Percentiles rank a stretch among this genome's conserved stretches.
Evolutionary conservation across 1,140 invertebrate species (phyloP).

Genomic region (Proctacanthus coquilletti): DNA sequence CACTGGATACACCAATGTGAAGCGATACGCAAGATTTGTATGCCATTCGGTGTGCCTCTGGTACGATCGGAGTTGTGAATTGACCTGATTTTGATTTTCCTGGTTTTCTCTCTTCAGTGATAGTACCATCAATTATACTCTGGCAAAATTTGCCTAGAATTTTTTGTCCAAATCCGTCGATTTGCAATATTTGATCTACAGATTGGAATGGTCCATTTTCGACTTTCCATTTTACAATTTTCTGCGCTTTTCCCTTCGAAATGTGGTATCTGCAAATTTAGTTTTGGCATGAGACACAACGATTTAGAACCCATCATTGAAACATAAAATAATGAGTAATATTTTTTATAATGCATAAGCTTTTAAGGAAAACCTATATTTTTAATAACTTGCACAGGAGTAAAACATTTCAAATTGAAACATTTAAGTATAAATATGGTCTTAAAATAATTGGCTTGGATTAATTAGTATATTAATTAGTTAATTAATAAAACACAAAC

Average conservation of each 20-base stretch:
- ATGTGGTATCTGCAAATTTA: conserved; percentile 18
- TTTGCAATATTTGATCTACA: conserved; percentile 15
- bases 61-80: conserved; percentile 17
- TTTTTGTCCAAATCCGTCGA: conserved; percentile 24
- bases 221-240: conserved; percentile 15
- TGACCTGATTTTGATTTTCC: conserved; percentile 8
- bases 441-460: too few relatives aligned
- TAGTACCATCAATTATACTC: conserved; percentile 12
- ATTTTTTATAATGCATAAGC: too few relatives aligned
- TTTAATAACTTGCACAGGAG: too few relatives aligned
- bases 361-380: too few relatives aligned
- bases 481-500: too few relatives aligned
- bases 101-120: not conserved
- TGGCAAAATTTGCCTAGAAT: conserved; percentile 18
- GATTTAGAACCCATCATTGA: too few relatives aligned
- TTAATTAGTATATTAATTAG: too few relatives aligned
- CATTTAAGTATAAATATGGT: too few relatives aligned
- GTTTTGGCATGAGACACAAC: too few relatives aligned
- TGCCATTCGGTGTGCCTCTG: conserved; percentile 9
- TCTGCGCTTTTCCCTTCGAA: conserved; percentile 15
- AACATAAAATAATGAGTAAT: too few relatives aligned
- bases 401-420: too few relatives aligned
- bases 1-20: conserved; percentile 19
- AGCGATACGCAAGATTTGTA: conserved; percentile 17
- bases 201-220: conserved; percentile 15